phyloP scores from a whole-genome alignment of 1,140 invertebrate genomes.

The Brachionus paranguensis region DNA sequence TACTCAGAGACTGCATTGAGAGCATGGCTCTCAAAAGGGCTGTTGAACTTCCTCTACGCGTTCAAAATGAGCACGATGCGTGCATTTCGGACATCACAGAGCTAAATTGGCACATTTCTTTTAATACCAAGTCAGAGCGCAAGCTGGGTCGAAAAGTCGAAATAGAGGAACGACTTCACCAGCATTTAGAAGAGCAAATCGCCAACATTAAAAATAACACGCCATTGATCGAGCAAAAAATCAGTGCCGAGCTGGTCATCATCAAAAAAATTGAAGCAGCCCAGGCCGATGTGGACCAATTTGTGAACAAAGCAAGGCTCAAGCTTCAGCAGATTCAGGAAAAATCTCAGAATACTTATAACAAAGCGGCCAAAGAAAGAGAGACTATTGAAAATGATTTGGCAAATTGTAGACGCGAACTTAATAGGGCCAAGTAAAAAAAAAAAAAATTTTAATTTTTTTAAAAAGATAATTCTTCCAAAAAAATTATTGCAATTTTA shows the following conservation, averaged over 20 bases:
- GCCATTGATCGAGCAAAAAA: conserved; percentile 10
- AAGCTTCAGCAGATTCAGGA: background rate
- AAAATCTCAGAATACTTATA: background rate
- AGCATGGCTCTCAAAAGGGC: conserved; percentile 11
- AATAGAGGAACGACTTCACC: background rate
- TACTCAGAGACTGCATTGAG: conserved; percentile 3
- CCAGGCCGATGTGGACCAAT: background rate
- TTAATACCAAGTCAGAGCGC: conserved; percentile 1
- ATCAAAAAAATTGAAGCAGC: background rate
- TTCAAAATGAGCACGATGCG: conserved; percentile 37
- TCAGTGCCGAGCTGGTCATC: background rate
- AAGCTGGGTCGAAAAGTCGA: conserved; percentile 12
- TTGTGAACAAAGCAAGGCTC: background rate
- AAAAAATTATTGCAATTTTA: too few species aligned
- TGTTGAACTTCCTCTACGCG: background rate
- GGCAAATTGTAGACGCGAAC: background rate
- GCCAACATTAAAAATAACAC: background rate
- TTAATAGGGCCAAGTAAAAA: conserved; percentile 30
- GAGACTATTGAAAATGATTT: conserved; percentile 17
- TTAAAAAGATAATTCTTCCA: too few species aligned
- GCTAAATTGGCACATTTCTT: conserved; percentile 37
- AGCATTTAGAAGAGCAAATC: background rate
- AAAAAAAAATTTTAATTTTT: background rate
- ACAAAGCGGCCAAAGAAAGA: background rate
- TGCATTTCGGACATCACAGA: conserved; percentile 37